These are phyloP conservation scores for Leptobrachium ailaonicum DNA, from an alignment of 2,113 vertebrate genomes.

Conservation along the genomic window DNA sequence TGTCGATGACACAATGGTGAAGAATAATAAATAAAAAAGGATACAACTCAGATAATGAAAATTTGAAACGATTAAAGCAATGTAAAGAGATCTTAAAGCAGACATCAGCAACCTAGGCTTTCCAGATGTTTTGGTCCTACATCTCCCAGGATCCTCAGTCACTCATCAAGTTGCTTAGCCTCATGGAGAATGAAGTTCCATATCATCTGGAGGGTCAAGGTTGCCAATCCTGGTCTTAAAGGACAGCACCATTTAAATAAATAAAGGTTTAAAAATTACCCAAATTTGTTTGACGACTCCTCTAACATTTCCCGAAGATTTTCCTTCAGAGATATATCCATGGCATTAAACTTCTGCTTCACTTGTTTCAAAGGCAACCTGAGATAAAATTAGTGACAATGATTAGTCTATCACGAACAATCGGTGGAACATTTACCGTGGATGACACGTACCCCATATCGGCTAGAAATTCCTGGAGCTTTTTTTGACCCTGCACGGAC, in stretches of 20 bases:
- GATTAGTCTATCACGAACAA: too few species aligned
- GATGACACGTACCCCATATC: constrained; percentile 84
- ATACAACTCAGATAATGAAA: too few species aligned
- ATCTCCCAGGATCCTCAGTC: too few species aligned
- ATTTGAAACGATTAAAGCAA: too few species aligned
- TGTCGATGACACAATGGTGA: constrained; percentile 52
- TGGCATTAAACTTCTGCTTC: constrained; percentile 91
- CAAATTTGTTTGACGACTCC: constrained; percentile 93
- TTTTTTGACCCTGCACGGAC: constrained; percentile 94
- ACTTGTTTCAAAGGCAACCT: constrained; percentile 94
- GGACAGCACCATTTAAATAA: neutral
- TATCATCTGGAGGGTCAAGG: too few species aligned
- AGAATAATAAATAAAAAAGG: too few species aligned
- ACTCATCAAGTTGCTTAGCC: too few species aligned
- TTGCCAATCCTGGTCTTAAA: too few species aligned
- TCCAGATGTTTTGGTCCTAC: too few species aligned
- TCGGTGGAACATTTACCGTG: neutral
- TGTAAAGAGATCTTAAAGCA: too few species aligned
- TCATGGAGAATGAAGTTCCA: too few species aligned
- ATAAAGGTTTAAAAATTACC: constrained; percentile 65
- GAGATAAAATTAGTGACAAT: neutral
- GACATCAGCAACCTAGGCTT: too few species aligned
- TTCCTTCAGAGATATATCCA: constrained; percentile 94
- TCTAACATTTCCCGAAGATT: constrained; percentile 92
- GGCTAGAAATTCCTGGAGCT: constrained; percentile 92